Conservation (phyloP, 2,888 invertebrate genomes). For the Melipona bicolor region DNA sequence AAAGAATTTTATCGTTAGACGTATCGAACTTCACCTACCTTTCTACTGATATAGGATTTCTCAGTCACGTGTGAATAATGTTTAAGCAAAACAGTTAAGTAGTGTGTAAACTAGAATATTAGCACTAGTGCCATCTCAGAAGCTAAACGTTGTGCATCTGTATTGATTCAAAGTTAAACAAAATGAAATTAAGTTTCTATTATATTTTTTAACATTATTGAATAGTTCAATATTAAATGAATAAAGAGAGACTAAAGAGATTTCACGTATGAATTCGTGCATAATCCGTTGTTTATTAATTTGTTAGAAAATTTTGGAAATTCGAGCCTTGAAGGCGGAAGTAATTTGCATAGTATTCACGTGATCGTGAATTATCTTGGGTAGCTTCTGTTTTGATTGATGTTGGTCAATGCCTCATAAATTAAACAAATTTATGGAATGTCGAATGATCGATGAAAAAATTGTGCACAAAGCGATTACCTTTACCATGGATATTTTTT, state of each 20-base stretch:
- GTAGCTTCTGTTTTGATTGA: background rate
- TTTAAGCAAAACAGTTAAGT: background rate
- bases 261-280: background rate
- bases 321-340: background rate
- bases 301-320: background rate
- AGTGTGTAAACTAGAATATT: background rate
- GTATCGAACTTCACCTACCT: background rate
- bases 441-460: background rate
- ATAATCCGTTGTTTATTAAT: background rate
- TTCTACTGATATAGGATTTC: background rate
- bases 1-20: background rate
- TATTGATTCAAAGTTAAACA: background rate
- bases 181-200: background rate
- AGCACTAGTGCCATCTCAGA: background rate
- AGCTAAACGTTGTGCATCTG: background rate
- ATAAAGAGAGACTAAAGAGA: no score
- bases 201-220: background rate
- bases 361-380: constrained; percentile 4
- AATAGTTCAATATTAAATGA: background rate
- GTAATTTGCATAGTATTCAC: constrained; percentile 4
- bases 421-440: constrained; percentile 6
- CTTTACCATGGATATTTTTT: background rate
- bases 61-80: background rate
- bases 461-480: background rate
- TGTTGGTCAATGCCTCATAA: background rate